These are phyloP conservation scores for Nebria ingens DNA, from an alignment of 1,140 invertebrate genomes.

Conservation along the genomic window DNA sequence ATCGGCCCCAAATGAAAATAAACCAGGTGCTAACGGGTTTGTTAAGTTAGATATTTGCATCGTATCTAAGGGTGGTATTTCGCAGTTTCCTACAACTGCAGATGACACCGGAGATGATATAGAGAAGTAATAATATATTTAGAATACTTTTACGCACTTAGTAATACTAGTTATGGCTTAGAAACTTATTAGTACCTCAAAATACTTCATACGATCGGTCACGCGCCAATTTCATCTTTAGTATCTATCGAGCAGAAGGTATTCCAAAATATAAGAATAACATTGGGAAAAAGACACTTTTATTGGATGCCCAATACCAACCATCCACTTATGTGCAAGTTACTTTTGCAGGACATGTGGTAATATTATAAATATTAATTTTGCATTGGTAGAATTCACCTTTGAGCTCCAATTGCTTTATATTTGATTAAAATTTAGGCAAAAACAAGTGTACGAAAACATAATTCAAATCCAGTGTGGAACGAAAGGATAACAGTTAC, in stretches of 20 bases:
- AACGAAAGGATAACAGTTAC: constrained; percentile 37
- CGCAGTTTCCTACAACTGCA: constrained; percentile 46
- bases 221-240: constrained; percentile 49
- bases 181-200: constrained; percentile 59
- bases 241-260: constrained; percentile 54
- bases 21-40: constrained; percentile 60
- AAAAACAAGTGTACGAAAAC: constrained; percentile 33
- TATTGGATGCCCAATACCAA: constrained; percentile 52
- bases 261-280: constrained; percentile 44
- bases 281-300: constrained; percentile 47
- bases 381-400: constrained; percentile 15
- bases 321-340: constrained; percentile 38
- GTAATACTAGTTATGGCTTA: constrained; percentile 28
- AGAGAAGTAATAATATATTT: constrained; percentile 49
- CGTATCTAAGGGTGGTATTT: constrained; percentile 53
- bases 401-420: constrained; percentile 17
- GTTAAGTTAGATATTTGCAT: constrained; percentile 67
- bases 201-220: constrained; percentile 47
- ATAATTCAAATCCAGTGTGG: constrained; percentile 32
- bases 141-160: not conserved
- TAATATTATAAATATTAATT: constrained; percentile 25
- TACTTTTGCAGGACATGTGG: constrained; percentile 34
- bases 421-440: constrained; percentile 27
- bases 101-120: constrained; percentile 53
- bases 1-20: constrained; percentile 37